Evolutionary conservation across 2,888 invertebrate species (phyloP), one percentile per base, ranked within the genome.

Genomic region (Rhagium mordax): DNA sequence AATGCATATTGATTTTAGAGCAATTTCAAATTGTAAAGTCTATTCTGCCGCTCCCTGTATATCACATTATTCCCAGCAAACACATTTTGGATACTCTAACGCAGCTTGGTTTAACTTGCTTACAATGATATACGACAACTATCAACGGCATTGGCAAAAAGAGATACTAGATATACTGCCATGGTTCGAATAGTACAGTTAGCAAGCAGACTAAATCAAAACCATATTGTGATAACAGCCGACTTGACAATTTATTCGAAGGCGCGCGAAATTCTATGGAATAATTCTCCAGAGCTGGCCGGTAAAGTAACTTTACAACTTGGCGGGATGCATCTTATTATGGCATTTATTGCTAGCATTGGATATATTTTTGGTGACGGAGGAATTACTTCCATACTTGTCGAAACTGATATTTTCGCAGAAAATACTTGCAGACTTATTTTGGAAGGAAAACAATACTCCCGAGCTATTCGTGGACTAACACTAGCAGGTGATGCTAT

Each of bases 51-150:
- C n/a, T n/a, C n/a, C n/a, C n/a, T n/a, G n/a, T n/a, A 20, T 51
- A 51, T 51, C 51, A 51, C 20, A 18, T 18, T 20, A 20, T 51
- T 51, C 51, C 51, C 10, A 51, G 51, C 10, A 51, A 51, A 20
- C 20, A 51, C 20, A 51, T 51, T 51, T 51, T 51, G 51, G 51
- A 51, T 51, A 51, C 18, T 18, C 51, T 51, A 51, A 10, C 51
- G 16, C 51, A 51, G 20, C 51, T 18, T 51, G 51, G 18, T 10
- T 10, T 51, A 18, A 51, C 51, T 20, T 51, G 51, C 51, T 51
- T 51, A 51, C 20, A 51, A 51, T 20, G 20, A 51, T 8, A 20
- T 51, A 51, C 20, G 18, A 3, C 49, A 49, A 49, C 16, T 49
- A 49, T 18, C 49, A 49, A 49, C 49, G 49, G 15, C 49, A 49